Conservation (phyloP, 2,888 invertebrate genomes). For the Drosophila antonietae region DNA sequence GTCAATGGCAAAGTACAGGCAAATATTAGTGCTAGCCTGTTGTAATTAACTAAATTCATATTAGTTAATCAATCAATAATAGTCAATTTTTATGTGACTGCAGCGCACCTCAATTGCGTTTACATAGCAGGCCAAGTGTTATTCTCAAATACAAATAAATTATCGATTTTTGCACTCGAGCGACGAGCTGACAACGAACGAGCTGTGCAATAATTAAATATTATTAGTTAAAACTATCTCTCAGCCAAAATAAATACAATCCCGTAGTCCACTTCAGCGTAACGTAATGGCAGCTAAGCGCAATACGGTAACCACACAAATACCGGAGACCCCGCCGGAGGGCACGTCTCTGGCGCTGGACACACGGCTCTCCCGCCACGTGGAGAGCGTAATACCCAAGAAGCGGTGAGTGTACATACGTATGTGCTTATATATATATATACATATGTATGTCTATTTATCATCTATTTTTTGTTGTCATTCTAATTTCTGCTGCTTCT, state of each 20-base stretch:
- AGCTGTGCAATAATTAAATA: conserved; percentile 41
- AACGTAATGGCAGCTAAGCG: conserved; percentile 53
- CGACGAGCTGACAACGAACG: conserved; percentile 7
- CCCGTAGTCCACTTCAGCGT: not conserved
- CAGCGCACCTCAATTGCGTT: conserved; percentile 5
- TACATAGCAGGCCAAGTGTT: conserved; percentile 35
- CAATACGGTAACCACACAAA: conserved; percentile 61
- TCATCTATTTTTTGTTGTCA: conserved; percentile 9
- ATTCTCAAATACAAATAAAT: conserved; percentile 23
- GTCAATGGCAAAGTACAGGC: conserved; percentile 22
- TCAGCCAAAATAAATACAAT: not conserved
- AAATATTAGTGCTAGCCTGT: conserved; percentile 11
- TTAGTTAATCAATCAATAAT: conserved; percentile 11
- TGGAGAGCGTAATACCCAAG: conserved; percentile 82
- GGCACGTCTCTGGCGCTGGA: conserved; percentile 70
- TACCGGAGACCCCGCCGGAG: conserved; percentile 49
- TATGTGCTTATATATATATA: not conserved
- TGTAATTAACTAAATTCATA: conserved; percentile 12
- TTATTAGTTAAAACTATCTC: conserved; percentile 5
- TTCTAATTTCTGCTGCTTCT: not conserved
- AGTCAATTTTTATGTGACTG: conserved; percentile 1
- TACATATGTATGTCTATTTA: not conserved
- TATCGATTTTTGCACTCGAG: conserved; percentile 47
- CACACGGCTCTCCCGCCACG: conserved; percentile 73
- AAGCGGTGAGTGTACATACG: conserved; percentile 76